Percentiles rank a stretch among this genome's conserved stretches.
Evolutionary conservation across 2,113 vertebrate genomes (phyloP).

Genomic region (Nycticorax nycticorax): DNA sequence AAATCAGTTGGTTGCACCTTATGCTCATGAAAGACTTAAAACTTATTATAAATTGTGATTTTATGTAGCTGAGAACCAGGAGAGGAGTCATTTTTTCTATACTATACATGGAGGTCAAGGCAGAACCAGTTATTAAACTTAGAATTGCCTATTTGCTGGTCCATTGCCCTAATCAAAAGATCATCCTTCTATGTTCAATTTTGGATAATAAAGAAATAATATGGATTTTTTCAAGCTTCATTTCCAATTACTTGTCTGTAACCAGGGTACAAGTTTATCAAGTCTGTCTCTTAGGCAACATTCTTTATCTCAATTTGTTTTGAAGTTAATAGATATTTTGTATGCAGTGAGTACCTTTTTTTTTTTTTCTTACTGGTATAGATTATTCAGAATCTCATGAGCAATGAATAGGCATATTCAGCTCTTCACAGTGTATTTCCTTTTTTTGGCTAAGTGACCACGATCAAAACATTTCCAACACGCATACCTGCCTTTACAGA

Average conservation of each 20-base stretch:
- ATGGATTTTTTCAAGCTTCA: constrained; percentile 17
- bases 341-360: background rate
- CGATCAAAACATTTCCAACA: background rate
- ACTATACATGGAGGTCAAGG: background rate
- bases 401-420: background rate
- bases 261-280: background rate
- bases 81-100: background rate
- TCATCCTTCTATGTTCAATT: background rate
- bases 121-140: background rate
- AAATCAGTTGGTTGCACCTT: background rate
- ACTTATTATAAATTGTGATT: background rate
- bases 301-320: background rate
- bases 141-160: constrained; percentile 6
- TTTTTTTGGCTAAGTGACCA: background rate
- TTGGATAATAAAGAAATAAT: background rate
- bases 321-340: background rate
- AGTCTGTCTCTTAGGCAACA: background rate
- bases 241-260: background rate
- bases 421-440: background rate
- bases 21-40: background rate
- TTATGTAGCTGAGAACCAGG: background rate
- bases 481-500: background rate
- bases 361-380: background rate
- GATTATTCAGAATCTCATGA: background rate
- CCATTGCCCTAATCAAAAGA: background rate